phyloP scores from a whole-genome alignment of 2,888 invertebrate genomes.

The Cinara cedri region DNA sequence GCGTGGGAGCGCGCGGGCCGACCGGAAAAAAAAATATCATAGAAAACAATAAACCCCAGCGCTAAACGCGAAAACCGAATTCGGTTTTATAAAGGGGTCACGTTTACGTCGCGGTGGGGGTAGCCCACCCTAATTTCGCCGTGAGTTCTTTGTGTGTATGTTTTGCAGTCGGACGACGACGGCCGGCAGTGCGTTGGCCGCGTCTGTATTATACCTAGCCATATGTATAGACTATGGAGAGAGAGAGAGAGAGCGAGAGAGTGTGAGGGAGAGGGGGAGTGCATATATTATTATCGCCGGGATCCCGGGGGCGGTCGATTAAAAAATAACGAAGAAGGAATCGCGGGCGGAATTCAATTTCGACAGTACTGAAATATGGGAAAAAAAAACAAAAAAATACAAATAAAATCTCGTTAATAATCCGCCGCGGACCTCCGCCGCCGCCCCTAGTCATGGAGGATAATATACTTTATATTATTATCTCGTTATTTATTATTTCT shows the following conservation, averaged over 20 bases:
- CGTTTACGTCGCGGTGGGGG: background rate
- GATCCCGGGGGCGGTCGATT: slow-evolving; percentile 43
- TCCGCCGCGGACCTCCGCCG: background rate
- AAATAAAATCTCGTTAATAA: background rate
- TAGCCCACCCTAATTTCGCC: slow-evolving; percentile 49
- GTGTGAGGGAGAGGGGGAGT: background rate
- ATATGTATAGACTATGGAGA: background rate
- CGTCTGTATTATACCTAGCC: background rate
- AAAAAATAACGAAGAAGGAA: slow-evolving; percentile 44
- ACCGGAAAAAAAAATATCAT: background rate
- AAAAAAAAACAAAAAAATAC: background rate
- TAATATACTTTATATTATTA: background rate
- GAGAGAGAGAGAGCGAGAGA: background rate
- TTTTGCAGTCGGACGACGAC: background rate
- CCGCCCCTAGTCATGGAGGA: background rate
- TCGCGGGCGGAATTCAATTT: slow-evolving; percentile 32
- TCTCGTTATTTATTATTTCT: no score
- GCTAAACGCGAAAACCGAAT: slow-evolving; percentile 54
- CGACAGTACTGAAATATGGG: slow-evolving; percentile 2
- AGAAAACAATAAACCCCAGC: slow-evolving; percentile 50
- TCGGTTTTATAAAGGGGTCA: slow-evolving; percentile 53
- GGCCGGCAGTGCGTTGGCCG: no score
- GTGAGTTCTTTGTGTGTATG: slow-evolving; percentile 33
- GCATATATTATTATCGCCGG: background rate
- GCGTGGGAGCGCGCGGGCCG: no score